Base-by-base conservation (phyloP, 2,797 vertebrate species). In the Eulemur mongoz region DNA sequence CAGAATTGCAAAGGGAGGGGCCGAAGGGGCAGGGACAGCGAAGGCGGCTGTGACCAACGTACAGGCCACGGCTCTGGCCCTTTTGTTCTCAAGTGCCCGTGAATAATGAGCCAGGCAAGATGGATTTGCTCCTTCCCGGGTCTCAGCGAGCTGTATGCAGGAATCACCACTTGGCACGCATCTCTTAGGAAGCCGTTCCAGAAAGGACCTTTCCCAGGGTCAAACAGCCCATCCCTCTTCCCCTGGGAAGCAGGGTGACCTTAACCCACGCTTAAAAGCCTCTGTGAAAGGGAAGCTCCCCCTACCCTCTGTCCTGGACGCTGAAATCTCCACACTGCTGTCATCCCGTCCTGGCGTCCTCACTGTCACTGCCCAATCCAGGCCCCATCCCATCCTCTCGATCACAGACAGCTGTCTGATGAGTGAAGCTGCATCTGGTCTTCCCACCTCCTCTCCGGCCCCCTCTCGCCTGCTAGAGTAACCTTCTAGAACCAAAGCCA, bases 71-170 rank as follows among this genome's bases (percentile, higher is more conserved):
- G 20, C 27, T 20, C 63, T 52, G 48, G 81, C 5, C 85, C 79
- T 94, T 89, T 78, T 32, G 72, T 70, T 91, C 50, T 40, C 80
- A 67, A 83, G 35, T 18, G 81, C 57, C 72, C 61, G n/a, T 48
- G 81, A 61, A 80, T 84, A 93, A 81, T 4, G 25, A 88, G 40
- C n/a, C 57, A 45, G 59, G 52, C 12, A 35, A 54, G 78, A 59
- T 27, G 70, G 70, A 54, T 45, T 78, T 38, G 27, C 27, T 93
- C 61, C 65, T 65, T 30, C 78, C 61, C 52, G 14, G 40, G 10
- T 30, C 13, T 50, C 50, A 1, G 35, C 13, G n/a, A 61, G 45
- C 35, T 54, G 4, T 5, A 52, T 25, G 67, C 13, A 14, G 67
- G 50, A 52, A 45, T 38, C 13, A 9, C 8, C n/a, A 30, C 7